Base-by-base conservation (phyloP, 1,140 invertebrate species). In the Cotesia vestalis region DNA sequence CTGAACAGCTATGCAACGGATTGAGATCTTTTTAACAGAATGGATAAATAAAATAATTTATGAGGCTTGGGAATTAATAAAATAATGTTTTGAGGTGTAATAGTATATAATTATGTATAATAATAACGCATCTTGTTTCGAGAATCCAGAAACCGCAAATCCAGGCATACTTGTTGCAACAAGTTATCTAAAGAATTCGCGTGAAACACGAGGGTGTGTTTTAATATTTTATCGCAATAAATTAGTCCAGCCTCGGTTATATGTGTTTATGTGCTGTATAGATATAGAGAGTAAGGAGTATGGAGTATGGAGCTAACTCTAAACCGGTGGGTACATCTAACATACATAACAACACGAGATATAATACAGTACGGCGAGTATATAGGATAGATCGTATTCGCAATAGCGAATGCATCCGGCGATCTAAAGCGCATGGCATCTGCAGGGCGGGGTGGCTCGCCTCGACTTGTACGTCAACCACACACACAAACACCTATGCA, bases 401-500 rank as follows among this genome's bases (percentile, higher is more conserved):
- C 66, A 69, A 60, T 61, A 60, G 53, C 51, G 38, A 67, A 20
- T 52, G 55, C 71, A 73, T 73, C 64, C 59, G 66, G 36, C 53
- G 63, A 66, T 72, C 70, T 53, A 27, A 61, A 46, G 57, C 12
- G 55, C 63, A 67, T 63, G 72, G 62, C 61, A 69, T 67, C 62
- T 72, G 70, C 73, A 72, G 73, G 73, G 73, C 73, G 73, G 73
- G 73, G 73, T 75, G 69, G 73, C 69, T 74, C 52, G 53, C 62
- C 69, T 74, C 68, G 64, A 66, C 61, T 55, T 72, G 57, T 53
- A 72, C 70, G 55, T 60, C 46, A 70, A 46, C 40, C 20, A 59
- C 20, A n/a, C 51, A 69, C 52, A 62, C 68, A 60, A 9, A 52
- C 9, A 62, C 68, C 36, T n/a, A 52, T 6, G 9, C 64, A 67